Base-by-base conservation (phyloP, 2,888 invertebrate genomes). In the Spisula subtruncata region DNA sequence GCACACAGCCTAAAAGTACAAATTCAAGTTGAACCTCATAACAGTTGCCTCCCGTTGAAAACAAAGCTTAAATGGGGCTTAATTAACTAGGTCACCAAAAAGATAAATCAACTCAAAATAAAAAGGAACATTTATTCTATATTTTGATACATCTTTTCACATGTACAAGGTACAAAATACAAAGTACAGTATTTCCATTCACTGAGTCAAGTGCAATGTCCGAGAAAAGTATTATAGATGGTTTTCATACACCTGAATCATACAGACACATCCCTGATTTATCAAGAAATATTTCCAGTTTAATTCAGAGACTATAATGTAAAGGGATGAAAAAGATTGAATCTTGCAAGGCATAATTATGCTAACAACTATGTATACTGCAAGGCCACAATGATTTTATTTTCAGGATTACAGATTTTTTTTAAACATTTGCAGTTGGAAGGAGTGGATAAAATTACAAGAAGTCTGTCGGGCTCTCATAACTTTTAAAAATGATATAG, bases 141-240 rank as follows among this genome's bases (percentile, higher is more conserved):
- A 46, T 75, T 46, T 84, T 48, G 71, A 75, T 75, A 84, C 51
- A 75, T 51, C 71, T 71, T 71, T 83, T 71, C 51, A 84, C 46
- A 81, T n/a, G 81, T 48, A 81, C 46, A 84, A 84, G 84, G 84
- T 84, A 84, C 84, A 84, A 84, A 84, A 84, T 84, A 84, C 75
- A 48, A 41, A 75, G 32, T 71, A 84, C 84, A 75, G 71, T 75
- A 84, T 29, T 84, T 84, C 75, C 41, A 71, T 29, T 25, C 75
- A 29, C 84, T 75, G 84, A 84, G 84, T 84, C 75, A 54, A 51
- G 75, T 46, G 81, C 81, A 75, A 35, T 75, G 75, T 75, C 35
- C 18, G 29, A 75, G 75, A 66, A 66, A 83, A 66, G 83, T 71
- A 41, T 41, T 41, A 41, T 5, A 41, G 41, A 41, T 83, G 66